Base-by-base conservation (phyloP, 2,888 invertebrate genomes). In the Troilus luridus region DNA sequence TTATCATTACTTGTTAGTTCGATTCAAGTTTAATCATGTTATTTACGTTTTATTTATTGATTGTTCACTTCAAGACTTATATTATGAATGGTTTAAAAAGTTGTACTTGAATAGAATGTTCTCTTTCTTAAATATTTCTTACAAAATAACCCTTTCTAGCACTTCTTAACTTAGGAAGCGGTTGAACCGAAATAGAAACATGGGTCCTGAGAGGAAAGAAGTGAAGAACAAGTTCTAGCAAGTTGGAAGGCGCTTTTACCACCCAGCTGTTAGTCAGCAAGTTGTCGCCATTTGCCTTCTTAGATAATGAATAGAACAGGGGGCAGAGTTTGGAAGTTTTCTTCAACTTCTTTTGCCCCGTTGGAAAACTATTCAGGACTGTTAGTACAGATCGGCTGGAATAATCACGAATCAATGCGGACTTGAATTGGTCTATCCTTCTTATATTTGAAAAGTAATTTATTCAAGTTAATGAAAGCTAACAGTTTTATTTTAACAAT, bases 201-300 rank as follows among this genome's bases (percentile, higher is more conserved):
- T 41, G 27, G 27, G 27, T 77, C 41, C 17, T 77, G 17, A 77
- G 72, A 77, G 41, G 41, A 77, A 77, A 77, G 72, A 77, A 77
- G 72, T 41, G 72, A 77, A 41, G 72, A 77, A 77, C 72, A 77
- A 77, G 72, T 77, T 19, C 17, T 41, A 5, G 27, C 72, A 77
- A 77, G 17, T 77, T 77, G 8, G 41, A 41, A 17, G 72, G 27
- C 72, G 41, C 72, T 6, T 77, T 77, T 77, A 77, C 72, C 72
- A 77, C 41, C 41, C 27, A 41, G 72, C 72, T 41, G 27, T 41
- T 77, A 77, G 72, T 77, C 72, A 77, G 41, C 27, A 77, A 77
- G 27, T 77, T 77, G 72, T 77, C 72, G 72, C 72, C 72, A 77
- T 77, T 77, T 77, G 72, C 72, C 41, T 77, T 77, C 72, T 77